These are phyloP conservation scores for Acrobasis suavella DNA, from an alignment of 2,888 invertebrate genomes.

Conservation along the genomic window DNA sequence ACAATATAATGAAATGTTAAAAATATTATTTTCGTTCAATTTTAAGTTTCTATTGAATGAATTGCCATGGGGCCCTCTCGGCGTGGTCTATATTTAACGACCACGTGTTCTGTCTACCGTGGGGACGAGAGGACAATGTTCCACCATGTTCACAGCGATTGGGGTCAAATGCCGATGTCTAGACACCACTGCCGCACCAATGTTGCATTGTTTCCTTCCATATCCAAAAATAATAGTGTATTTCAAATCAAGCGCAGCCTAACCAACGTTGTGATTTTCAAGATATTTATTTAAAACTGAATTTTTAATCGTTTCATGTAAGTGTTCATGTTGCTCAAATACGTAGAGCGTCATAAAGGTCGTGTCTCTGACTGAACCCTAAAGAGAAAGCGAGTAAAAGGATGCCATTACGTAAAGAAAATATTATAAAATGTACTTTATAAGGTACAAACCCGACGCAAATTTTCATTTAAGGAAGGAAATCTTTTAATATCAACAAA, in stretches of 20 bases:
- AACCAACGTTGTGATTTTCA: background rate
- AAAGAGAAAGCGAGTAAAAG: constrained; percentile 42
- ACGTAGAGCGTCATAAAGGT: constrained; percentile 25
- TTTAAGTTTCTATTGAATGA: background rate
- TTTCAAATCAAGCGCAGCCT: background rate
- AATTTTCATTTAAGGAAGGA: constrained; percentile 1
- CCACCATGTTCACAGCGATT: constrained; percentile 51
- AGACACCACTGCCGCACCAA: constrained; percentile 35
- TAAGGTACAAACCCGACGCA: no score
- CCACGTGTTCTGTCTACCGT: constrained; percentile 59
- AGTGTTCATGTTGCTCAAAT: constrained; percentile 13
- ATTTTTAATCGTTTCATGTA: background rate
- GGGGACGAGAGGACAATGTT: constrained; percentile 55
- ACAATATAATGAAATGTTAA: background rate
- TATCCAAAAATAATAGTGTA: constrained; percentile 3
- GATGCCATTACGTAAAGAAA: constrained; percentile 24
- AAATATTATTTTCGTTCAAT: constrained; percentile 10
- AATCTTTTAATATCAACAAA: constrained; percentile 32
- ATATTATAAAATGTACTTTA: no score
- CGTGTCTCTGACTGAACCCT: constrained; percentile 25
- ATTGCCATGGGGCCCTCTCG: constrained; percentile 31
- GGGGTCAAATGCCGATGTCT: constrained; percentile 65
- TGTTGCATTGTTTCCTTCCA: background rate
- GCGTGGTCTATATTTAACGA: constrained; percentile 57
- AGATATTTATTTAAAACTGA: background rate